Base-by-base conservation (phyloP, 2,888 invertebrate species). In the Macaria liturata region DNA sequence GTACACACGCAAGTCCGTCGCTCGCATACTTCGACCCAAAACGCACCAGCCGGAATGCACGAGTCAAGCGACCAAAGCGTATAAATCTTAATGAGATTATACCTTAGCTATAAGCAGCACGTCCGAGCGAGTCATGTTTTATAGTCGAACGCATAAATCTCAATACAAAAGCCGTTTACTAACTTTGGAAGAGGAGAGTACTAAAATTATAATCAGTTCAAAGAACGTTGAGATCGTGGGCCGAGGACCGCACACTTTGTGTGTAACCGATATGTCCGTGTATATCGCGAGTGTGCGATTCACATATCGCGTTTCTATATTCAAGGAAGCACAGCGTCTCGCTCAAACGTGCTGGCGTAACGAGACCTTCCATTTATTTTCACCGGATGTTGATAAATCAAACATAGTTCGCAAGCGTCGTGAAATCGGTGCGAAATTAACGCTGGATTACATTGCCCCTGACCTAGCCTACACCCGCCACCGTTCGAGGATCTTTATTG, bases 1-100 rank as follows among this genome's bases (percentile, higher is more conserved):
- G 55, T 56, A 49, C 9, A 39, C 34, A 34, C 44, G 34, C 55
- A 48, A 31, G 6, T 42, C 58, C 48, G 39, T 47, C 47, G 46
- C 53, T 39, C 42, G 42, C 42, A 49, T 48, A 34, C 50, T 42
- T 59, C 52, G 46, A 57, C 52, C 46, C 55, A 68, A 78, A 82
- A 55, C 88, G 88, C 90, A 91, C 91, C 91, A 89, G 90, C 81
- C 90, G 88, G 88, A 90, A 90, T 90, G 88, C 88, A 88, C 76
- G 71, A 86, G 81, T 85, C 78, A 86, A 89, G 88, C 89, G 81
- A 83, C 76, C 77, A 79, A 91, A 89, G 89, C 90, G 78, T 88
- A 84, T 81, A 83, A 84, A 84, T 78, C 82, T 84, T 87, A 88
- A 74, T 78, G 83, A 86, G 85, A 89, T 86, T 86, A 88, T 72